These are phyloP conservation scores for Orthosia gracilis DNA, from an alignment of 2,888 invertebrate species.

Conservation along the genomic window DNA sequence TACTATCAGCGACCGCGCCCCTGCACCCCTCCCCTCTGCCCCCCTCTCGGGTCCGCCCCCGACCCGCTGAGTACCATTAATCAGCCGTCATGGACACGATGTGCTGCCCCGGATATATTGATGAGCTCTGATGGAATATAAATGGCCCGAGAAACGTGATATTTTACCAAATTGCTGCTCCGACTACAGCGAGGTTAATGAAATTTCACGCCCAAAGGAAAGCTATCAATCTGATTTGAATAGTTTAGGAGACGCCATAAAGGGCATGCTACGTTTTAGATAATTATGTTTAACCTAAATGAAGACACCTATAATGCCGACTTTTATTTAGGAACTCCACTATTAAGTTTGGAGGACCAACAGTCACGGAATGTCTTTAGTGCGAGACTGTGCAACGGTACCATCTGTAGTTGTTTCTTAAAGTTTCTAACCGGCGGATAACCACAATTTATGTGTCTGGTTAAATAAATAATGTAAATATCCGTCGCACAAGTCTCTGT, in stretches of 20 bases:
- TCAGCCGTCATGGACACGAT: conserved; percentile 69
- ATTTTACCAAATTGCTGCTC: conserved; percentile 63
- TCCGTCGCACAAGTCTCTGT: conserved; percentile 59
- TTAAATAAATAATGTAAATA: conserved; percentile 60
- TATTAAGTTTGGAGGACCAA: not conserved
- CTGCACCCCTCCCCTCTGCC: conserved; percentile 11
- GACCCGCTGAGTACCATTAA: conserved; percentile 68
- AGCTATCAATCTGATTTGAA: conserved; percentile 51
- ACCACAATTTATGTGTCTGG: conserved; percentile 50
- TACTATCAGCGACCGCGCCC: conserved; percentile 33
- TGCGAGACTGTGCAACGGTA: conserved; percentile 1
- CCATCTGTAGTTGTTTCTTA: conserved; percentile 26
- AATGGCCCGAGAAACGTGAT: conserved; percentile 68
- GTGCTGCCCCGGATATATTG: conserved; percentile 66
- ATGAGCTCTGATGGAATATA: conserved; percentile 68
- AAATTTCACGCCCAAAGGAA: conserved; percentile 63
- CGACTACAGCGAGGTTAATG: conserved; percentile 59
- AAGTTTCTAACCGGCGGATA: conserved; percentile 34
- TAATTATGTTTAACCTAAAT: not conserved
- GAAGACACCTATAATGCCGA: no score
- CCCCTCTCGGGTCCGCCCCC: conserved; percentile 57
- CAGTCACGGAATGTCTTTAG: not conserved
- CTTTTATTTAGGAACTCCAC: not conserved
- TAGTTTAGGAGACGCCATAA: conserved; percentile 17
- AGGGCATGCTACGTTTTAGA: not conserved